A percentile compares a stretch with the other conserved stretches of the same genome.
Conservation (phyloP, 2,797 vertebrate species). For the Alcedo quadribrachys region DNA sequence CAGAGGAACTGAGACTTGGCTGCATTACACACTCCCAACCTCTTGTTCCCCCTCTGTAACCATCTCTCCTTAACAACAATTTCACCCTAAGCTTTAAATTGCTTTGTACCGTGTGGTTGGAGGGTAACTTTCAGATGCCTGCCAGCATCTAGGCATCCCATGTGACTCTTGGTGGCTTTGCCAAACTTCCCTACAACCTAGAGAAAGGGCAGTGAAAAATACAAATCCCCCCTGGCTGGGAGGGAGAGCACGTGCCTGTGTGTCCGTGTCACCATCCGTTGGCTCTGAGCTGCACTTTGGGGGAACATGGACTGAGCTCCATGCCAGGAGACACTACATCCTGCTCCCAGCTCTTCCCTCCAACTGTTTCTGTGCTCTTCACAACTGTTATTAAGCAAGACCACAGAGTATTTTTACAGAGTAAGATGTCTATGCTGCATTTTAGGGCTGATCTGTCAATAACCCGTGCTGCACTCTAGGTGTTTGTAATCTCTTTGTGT, state of each 20-base stretch:
- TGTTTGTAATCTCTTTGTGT: background rate
- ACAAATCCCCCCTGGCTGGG: slow-evolving; percentile 24
- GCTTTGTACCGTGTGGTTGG: background rate
- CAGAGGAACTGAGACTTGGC: background rate
- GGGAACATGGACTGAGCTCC: background rate
- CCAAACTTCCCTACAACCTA: background rate
- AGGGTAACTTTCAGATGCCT: background rate
- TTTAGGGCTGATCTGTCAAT: slow-evolving; percentile 4
- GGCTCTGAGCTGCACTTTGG: background rate
- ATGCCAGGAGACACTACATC: slow-evolving; percentile 30
- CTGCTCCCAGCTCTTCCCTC: slow-evolving; percentile 25
- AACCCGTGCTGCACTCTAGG: background rate
- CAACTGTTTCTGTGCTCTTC: slow-evolving; percentile 48
- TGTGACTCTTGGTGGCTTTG: fast-evolving
- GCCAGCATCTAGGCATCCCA: background rate
- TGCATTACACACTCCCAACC: background rate
- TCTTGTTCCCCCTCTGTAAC: background rate
- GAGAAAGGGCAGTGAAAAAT: background rate
- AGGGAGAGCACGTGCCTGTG: background rate
- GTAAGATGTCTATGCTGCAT: background rate
- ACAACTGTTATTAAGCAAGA: slow-evolving; percentile 57
- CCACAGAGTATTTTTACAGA: slow-evolving; percentile 51
- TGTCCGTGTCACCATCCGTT: background rate
- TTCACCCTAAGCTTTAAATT: background rate
- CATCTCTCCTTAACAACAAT: fast-evolving